Percentiles rank a stretch among this genome's conserved stretches.
Conservation (phyloP, 2,113 vertebrate species). For the Elaphurus davidianus region DNA sequence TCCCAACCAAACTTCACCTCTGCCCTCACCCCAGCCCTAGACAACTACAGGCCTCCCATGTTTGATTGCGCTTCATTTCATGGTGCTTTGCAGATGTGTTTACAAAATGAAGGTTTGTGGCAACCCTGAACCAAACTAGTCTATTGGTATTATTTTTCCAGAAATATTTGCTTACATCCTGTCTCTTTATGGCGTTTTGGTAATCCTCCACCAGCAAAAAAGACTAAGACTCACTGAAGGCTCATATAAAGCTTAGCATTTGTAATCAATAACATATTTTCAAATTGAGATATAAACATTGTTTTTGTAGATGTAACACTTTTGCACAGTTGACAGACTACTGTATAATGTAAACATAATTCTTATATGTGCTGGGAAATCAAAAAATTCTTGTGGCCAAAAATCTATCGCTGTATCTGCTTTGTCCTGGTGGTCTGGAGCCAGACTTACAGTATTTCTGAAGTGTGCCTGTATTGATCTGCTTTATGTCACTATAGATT, state of each 20-base stretch:
- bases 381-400: neutral
- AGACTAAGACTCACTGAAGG: neutral
- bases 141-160: neutral
- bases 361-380: neutral
- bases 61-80: neutral
- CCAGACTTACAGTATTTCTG: neutral
- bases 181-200: neutral
- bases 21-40: neutral
- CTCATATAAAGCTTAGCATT: neutral
- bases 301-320: neutral
- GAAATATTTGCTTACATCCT: neutral
- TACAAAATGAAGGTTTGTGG: neutral
- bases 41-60: neutral
- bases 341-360: neutral
- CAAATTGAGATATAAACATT: neutral
- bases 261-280: neutral
- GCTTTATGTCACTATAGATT: neutral
- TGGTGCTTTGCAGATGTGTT: neutral
- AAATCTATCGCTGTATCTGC: neutral
- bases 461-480: neutral
- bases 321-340: neutral
- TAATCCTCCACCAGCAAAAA: neutral
- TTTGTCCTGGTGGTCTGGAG: neutral
- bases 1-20: neutral
- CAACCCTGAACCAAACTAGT: neutral